Percentiles rank a stretch among this genome's conserved stretches.
Conservation (phyloP, 2,113 vertebrate species). For the Crypturellus undulatus region DNA sequence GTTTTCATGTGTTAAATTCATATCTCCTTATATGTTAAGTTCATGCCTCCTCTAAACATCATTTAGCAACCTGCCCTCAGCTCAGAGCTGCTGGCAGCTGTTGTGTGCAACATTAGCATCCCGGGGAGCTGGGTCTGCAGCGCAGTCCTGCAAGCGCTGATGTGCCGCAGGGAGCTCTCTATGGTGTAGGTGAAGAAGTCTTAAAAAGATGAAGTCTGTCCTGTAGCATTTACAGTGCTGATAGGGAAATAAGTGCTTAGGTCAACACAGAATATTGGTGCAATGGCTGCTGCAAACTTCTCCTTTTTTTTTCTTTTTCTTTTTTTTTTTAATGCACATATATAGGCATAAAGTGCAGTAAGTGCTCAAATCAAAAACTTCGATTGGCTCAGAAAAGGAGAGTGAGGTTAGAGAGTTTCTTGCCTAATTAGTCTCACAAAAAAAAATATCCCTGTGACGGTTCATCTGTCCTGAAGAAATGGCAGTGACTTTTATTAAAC, state of each 20-base stretch:
- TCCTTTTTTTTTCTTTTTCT: too few species aligned
- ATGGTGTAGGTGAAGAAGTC: not conserved
- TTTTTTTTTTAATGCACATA: too few species aligned
- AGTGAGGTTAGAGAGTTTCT: not conserved
- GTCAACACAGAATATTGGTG: not conserved
- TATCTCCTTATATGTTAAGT: not conserved
- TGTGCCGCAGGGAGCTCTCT: not conserved
- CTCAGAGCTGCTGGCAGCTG: not conserved
- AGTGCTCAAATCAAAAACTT: not conserved
- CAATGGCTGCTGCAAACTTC: not conserved
- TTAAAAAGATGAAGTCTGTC: not conserved
- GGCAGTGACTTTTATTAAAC: not conserved
- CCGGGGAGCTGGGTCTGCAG: not conserved
- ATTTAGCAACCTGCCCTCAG: not conserved
- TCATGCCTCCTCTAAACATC: not conserved
- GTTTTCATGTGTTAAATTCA: not conserved
- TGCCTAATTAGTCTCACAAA: not conserved
- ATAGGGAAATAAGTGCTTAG: not conserved
- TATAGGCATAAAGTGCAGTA: not conserved
- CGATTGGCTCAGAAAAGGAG: not conserved
- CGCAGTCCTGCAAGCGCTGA: fast-evolving
- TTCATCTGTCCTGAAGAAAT: not conserved
- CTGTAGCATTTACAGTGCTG: not conserved
- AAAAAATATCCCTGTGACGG: not conserved
- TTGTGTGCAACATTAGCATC: fast-evolving